Base-by-base conservation (phyloP, 2,888 invertebrate species). In the Andrena bucephala region DNA sequence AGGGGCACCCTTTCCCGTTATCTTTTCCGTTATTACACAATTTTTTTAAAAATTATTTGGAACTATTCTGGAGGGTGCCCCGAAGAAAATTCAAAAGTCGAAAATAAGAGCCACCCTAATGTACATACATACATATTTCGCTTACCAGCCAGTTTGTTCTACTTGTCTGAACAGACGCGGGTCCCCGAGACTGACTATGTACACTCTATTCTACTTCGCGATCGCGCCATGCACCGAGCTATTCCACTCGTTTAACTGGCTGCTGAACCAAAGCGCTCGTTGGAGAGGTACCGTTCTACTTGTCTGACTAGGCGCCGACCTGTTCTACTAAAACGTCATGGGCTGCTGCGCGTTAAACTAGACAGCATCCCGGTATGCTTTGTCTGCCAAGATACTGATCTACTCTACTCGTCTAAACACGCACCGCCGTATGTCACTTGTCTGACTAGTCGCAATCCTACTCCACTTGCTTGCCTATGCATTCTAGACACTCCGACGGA, bases 251-350 rank as follows among this genome's bases (percentile, higher is more conserved):
- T 57, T 57, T 24, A 24, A 24, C 57, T 27, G 57, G 27, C 10
- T 27, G 24, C 8, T 27, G 57, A 20, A n/a, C 54, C 54, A 54
- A 8, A 20, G 7, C 8, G 1, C 20, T 20, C 52, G 54, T 10
- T 20, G 20, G 20, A 1, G 57, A 24, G 8, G 1, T 4, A 57
- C 24, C 1, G 10, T 8, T 57, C 31, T 52, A 8, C 7, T 50
- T 13, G 42, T 6, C 63, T 8, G 42, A 31, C 29, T 31, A 20
- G 31, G 8, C 13, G 20, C 36, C 6, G 8, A 13, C 6, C 73
- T 59, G 68, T 68, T 73, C 68, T 78, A 79, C 62, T 62, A n/a
- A 24, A n/a, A 20, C 24, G 24, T 57, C 4, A 57, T 3, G 24
- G 10, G 57, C 3, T 1, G 4, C 24, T 27, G 24, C 24, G 10